A percentile compares a stretch with the other conserved stretches of the same genome.
Evolutionary conservation across 2,113 vertebrate genomes (phyloP).

Genomic region (Eulacestoma nigropectus): DNA sequence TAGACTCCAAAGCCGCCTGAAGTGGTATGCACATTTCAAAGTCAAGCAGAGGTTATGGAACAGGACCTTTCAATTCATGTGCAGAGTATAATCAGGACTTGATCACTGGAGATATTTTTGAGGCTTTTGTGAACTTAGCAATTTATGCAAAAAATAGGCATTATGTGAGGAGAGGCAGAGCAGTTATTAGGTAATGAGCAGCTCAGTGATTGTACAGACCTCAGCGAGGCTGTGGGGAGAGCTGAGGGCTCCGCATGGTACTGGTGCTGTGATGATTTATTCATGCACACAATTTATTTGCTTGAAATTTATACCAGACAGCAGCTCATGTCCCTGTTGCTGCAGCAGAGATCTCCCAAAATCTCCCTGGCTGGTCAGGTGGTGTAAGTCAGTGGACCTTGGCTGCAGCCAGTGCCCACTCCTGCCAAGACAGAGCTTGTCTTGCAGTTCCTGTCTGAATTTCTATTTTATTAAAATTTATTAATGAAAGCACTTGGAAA

Average conservation of each 20-base stretch:
- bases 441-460: background rate
- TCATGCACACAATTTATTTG: background rate
- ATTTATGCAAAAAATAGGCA: background rate
- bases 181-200: background rate
- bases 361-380: background rate
- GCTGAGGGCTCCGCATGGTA: background rate
- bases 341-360: background rate
- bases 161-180: background rate
- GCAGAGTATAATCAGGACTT: background rate
- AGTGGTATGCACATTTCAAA: constrained; percentile 31
- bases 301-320: background rate
- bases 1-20: background rate
- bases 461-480: background rate
- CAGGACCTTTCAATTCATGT: background rate
- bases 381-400: background rate
- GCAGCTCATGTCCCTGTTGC: background rate
- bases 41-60: constrained; percentile 54
- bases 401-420: background rate
- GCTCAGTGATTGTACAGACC: background rate
- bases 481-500: background rate
- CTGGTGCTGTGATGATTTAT: background rate
- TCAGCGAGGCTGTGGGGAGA: background rate
- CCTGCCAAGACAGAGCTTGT: background rate
- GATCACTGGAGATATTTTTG: background rate
- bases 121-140: background rate